Conservation (phyloP, 2,113 vertebrate genomes). For the Pterocles burchelli region DNA sequence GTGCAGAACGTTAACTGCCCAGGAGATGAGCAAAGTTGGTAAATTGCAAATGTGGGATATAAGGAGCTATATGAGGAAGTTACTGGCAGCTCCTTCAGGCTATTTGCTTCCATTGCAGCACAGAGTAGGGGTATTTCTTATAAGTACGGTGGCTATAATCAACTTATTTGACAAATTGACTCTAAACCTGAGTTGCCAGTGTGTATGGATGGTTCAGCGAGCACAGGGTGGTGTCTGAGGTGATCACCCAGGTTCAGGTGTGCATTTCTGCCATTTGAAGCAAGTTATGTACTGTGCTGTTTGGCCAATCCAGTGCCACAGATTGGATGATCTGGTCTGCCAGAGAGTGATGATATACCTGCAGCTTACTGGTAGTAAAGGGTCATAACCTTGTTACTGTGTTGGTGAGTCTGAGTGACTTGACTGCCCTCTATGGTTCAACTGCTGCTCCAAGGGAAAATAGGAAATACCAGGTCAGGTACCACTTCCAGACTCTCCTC, state of each 20-base stretch:
- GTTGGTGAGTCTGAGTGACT: not conserved
- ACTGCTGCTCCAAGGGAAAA: not conserved
- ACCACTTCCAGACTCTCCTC: not conserved
- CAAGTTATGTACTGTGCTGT: not conserved
- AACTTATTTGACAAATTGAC: not conserved
- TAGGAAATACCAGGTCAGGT: not conserved
- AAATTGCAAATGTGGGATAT: not conserved
- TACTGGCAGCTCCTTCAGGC: not conserved
- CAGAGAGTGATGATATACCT: not conserved
- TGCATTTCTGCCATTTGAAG: not conserved
- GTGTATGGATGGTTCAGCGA: fast-evolving
- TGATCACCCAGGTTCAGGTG: not conserved
- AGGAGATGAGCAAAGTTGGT: not conserved
- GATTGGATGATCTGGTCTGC: not conserved
- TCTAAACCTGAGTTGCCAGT: not conserved
- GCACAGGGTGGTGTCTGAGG: not conserved
- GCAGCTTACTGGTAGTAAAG: not conserved
- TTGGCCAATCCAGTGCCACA: not conserved
- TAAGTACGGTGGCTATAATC: not conserved
- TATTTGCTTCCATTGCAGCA: not conserved
- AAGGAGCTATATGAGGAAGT: not conserved
- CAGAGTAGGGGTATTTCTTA: not conserved
- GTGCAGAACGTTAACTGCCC: not conserved
- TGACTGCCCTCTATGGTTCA: not conserved
- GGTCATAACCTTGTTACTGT: not conserved